A percentile compares a stretch with the other conserved stretches of the same genome.
phyloP scores from a whole-genome alignment of 2,888 invertebrate species.

The Tolmerus cingulatus region DNA sequence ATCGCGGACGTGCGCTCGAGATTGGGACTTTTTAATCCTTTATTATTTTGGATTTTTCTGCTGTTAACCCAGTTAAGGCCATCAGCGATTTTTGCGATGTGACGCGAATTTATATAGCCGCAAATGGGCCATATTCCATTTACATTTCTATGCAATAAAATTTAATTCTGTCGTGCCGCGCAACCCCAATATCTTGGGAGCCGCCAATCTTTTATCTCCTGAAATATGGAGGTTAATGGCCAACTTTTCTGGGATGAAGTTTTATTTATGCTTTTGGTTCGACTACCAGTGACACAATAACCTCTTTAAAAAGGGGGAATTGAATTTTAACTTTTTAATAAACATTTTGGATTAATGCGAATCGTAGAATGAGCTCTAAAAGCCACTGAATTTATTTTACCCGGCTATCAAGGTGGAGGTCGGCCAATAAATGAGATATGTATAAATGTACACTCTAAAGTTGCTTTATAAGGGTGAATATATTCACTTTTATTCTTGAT shows the following conservation, averaged over 20 bases:
- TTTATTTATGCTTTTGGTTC: background rate
- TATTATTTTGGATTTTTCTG: conserved; percentile 12
- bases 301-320: background rate
- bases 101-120: conserved; percentile 15
- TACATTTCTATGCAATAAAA: background rate
- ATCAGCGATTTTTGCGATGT: conserved; percentile 17
- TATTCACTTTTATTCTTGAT: too few species aligned
- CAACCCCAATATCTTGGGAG: background rate
- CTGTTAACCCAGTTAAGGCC: conserved; percentile 29
- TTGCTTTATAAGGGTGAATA: too few species aligned
- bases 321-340: background rate
- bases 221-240: background rate
- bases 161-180: background rate
- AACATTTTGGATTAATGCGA: background rate
- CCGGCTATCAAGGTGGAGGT: too few species aligned
- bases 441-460: too few species aligned
- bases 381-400: background rate
- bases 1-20: background rate
- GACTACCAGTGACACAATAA: background rate
- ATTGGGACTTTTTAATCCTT: conserved; percentile 20
- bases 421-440: too few species aligned
- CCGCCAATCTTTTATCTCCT: background rate
- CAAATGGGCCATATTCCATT: background rate
- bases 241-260: background rate
- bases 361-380: background rate